These are phyloP conservation scores for Arenicola marina DNA, from an alignment of 2,888 invertebrate species.

Conservation along the genomic window DNA sequence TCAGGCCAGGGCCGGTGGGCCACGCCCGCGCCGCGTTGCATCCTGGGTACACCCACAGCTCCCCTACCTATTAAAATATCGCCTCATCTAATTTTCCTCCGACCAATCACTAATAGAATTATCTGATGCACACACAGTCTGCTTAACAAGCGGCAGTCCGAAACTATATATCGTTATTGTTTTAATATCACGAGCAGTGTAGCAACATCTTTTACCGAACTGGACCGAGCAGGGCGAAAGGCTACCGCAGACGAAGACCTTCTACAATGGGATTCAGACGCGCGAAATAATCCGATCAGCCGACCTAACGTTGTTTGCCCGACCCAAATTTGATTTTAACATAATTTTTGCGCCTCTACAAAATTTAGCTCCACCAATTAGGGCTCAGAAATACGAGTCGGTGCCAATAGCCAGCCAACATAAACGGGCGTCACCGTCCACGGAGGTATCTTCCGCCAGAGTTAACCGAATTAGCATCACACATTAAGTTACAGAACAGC, in stretches of 20 bases:
- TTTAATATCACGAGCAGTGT: too few relatives aligned
- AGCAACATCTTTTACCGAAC: too few relatives aligned
- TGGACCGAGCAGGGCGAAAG: too few relatives aligned
- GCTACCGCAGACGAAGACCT: too few relatives aligned
- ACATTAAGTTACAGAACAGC: too few relatives aligned
- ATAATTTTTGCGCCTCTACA: conserved; percentile 22
- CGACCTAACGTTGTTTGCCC: conserved; percentile 1
- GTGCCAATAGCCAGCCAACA: not conserved
- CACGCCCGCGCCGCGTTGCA: not conserved
- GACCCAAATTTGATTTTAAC: conserved; percentile 23
- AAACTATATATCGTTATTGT: too few relatives aligned
- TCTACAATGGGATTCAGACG: not conserved
- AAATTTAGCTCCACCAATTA: conserved; percentile 6
- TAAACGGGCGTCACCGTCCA: not conserved
- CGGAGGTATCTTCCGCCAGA: too few relatives aligned
- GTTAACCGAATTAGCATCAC: too few relatives aligned
- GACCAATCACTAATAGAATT: not conserved
- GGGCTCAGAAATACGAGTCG: not conserved
- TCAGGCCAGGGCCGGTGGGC: too few relatives aligned
- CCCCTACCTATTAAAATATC: not conserved
- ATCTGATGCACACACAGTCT: too few relatives aligned
- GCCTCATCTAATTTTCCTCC: conserved; percentile 2
- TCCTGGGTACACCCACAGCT: not conserved
- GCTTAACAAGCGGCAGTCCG: too few relatives aligned
- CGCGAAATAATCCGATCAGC: conserved; percentile 3